phyloP scores from a whole-genome alignment of 2,113 vertebrate species.

The Macroglossus sobrinus region DNA sequence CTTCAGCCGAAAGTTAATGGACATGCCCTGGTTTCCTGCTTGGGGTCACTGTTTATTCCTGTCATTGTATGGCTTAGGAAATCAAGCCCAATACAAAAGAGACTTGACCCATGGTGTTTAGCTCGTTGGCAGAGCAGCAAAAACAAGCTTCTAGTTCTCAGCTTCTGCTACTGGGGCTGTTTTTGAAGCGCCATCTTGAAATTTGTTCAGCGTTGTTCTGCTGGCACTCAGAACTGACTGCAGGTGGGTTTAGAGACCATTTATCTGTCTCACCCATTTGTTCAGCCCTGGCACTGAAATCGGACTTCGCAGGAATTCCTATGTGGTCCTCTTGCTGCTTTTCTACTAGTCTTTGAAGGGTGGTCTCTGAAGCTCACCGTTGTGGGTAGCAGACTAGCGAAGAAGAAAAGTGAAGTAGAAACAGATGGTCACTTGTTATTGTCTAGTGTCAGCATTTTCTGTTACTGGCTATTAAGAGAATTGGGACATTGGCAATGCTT shows the following conservation, averaged over 20 bases:
- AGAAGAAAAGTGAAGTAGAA: background rate
- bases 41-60: background rate
- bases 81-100: background rate
- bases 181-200: background rate
- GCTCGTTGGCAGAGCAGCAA: background rate
- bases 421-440: constrained; percentile 9
- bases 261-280: background rate
- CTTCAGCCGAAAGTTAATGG: background rate
- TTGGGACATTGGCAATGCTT: background rate
- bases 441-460: constrained; percentile 1
- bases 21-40: background rate
- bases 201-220: background rate
- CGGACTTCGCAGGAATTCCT: background rate
- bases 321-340: background rate
- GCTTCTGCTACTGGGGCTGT: background rate
- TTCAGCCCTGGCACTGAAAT: background rate
- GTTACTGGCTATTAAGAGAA: constrained; percentile 39
- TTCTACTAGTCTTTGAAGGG: background rate
- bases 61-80: background rate
- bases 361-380: background rate
- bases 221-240: constrained; percentile 28
- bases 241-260: constrained; percentile 2
- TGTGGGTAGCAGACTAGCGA: background rate
- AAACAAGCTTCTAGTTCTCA: background rate
- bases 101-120: background rate